Conservation (phyloP, 2,113 vertebrate species). For the Gymnorhina tibicen region DNA sequence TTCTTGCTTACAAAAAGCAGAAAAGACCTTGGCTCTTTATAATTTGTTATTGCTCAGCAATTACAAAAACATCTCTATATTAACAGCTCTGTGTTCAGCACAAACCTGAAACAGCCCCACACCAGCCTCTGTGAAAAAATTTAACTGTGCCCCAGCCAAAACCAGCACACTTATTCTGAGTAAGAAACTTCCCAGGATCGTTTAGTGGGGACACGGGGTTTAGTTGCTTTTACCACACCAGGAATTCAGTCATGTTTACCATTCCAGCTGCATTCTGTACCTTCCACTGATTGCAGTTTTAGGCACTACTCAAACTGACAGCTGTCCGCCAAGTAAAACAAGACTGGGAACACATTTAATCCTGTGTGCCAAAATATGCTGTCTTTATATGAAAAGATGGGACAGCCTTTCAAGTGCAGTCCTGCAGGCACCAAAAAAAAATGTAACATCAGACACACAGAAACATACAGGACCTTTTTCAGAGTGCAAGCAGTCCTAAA, state of each 20-base stretch:
- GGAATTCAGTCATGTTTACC: neutral
- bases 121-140: neutral
- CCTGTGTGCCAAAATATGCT: neutral
- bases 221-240: neutral
- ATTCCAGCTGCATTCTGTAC: neutral
- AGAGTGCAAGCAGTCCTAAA: neutral
- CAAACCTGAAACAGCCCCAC: neutral
- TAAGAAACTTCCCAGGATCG: neutral
- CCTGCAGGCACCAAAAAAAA: neutral
- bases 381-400: neutral
- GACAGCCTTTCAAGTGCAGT: neutral
- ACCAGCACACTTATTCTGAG: neutral
- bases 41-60: neutral
- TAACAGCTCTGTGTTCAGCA: neutral
- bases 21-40: neutral
- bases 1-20: neutral
- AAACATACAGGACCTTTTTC: neutral
- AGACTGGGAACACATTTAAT: neutral
- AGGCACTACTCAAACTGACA: neutral
- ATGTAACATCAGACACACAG: neutral
- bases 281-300: neutral
- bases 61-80: neutral
- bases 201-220: neutral
- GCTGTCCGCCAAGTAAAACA: neutral
- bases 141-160: neutral